These are phyloP conservation scores for Meiosimyza decipiens DNA, from an alignment of 2,888 invertebrate genomes.

Conservation along the genomic window DNA sequence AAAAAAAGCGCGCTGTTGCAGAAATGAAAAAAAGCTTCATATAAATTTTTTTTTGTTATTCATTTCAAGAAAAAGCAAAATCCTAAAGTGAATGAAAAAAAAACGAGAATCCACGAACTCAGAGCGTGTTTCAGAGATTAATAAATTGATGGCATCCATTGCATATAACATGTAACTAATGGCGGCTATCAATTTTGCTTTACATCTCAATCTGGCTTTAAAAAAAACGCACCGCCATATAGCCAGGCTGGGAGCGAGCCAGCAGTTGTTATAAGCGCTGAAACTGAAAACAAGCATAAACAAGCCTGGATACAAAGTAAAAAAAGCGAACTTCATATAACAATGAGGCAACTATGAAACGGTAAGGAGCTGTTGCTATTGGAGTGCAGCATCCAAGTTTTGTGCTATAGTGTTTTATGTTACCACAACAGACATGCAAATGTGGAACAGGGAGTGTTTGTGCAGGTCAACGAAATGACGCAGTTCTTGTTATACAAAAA, in stretches of 20 bases:
- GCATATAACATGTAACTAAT: slow-evolving; percentile 69
- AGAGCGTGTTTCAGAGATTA: slow-evolving; percentile 68
- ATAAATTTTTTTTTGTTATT: slow-evolving; percentile 19
- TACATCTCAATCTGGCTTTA: slow-evolving; percentile 69
- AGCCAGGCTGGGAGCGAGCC: slow-evolving; percentile 29
- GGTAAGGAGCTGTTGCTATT: too few species aligned
- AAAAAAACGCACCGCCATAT: slow-evolving; percentile 34
- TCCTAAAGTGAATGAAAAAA: slow-evolving; percentile 43
- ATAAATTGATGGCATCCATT: slow-evolving; percentile 69
- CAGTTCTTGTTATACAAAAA: too few species aligned
- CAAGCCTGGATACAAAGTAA: slow-evolving; percentile 5
- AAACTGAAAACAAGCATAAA: slow-evolving; percentile 36
- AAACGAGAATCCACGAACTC: slow-evolving; percentile 61
- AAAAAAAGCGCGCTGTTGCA: slow-evolving; percentile 26
- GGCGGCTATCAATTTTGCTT: slow-evolving; percentile 69
- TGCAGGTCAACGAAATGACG: too few species aligned
- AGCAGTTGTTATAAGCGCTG: slow-evolving; percentile 18
- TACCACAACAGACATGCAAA: background rate
- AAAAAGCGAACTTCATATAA: too few species aligned
- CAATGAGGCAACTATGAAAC: too few species aligned
- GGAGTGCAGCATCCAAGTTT: background rate
- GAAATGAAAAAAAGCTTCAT: slow-evolving; percentile 9
- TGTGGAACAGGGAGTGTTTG: too few species aligned
- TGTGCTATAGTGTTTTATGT: background rate
- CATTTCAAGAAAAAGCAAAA: slow-evolving; percentile 36